Conservation (phyloP, 2,888 invertebrate species). For the Ctena decussata region DNA sequence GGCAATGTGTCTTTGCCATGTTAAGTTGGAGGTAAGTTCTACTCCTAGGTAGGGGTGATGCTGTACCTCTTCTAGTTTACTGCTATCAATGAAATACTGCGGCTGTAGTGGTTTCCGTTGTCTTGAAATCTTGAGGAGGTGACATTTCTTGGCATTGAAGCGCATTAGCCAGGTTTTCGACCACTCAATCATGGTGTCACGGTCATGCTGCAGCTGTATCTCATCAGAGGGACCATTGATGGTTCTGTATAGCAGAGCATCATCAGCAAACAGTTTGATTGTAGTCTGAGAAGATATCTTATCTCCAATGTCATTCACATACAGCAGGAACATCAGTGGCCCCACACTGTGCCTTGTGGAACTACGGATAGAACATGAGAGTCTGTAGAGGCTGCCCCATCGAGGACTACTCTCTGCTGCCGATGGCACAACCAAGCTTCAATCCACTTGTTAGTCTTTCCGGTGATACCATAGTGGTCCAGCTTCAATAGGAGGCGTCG, state of each 20-base stretch:
- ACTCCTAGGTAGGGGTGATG: too few species aligned
- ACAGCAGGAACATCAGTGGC: slow-evolving; percentile 11
- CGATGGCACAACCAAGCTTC: slow-evolving; percentile 28
- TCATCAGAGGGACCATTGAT: too few species aligned
- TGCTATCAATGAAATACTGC: too few species aligned
- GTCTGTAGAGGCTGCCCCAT: slow-evolving; percentile 23
- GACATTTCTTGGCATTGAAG: too few species aligned
- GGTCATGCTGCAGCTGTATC: background rate
- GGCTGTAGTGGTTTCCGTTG: too few species aligned
- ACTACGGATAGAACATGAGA: slow-evolving; percentile 20
- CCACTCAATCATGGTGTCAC: too few species aligned
- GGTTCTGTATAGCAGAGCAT: background rate
- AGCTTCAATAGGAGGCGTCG: slow-evolving; percentile 26
- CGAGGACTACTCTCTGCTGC: slow-evolving; percentile 31
- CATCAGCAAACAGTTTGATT: too few species aligned
- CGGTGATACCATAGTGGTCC: slow-evolving; percentile 18
- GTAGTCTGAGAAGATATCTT: background rate
- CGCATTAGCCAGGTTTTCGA: too few species aligned
- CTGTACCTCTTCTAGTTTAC: too few species aligned
- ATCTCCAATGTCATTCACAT: background rate
- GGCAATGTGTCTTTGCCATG: too few species aligned
- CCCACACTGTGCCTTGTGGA: slow-evolving; percentile 27
- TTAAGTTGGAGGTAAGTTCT: too few species aligned
- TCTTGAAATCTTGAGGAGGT: too few species aligned
- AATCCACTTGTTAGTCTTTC: slow-evolving; percentile 30